Evolutionary conservation across 2,888 invertebrate species (phyloP).

Genomic region (Elmis aenea): DNA sequence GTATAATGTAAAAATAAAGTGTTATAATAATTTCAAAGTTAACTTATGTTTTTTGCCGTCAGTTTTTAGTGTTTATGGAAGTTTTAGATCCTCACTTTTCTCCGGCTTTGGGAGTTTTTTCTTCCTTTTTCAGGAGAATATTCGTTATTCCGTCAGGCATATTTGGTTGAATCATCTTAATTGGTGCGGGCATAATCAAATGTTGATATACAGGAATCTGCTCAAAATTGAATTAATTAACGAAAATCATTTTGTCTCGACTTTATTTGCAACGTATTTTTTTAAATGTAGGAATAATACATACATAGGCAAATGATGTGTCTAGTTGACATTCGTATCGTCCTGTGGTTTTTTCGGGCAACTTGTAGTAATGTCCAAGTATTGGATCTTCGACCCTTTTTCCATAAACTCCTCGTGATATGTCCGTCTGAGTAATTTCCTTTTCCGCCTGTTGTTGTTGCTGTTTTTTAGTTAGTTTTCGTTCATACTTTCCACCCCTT

Average conservation of each 20-base stretch:
- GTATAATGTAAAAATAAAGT: no score
- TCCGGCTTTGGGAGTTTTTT: no score
- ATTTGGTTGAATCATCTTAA: conserved; percentile 51
- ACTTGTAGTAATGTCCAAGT: conserved; percentile 54
- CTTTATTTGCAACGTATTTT: no score
- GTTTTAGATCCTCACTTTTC: no score
- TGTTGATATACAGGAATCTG: conserved; percentile 68
- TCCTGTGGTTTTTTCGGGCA: conserved; percentile 52
- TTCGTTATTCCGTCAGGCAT: conserved; percentile 19
- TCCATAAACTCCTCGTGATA: conserved; percentile 52
- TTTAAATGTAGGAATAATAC: no score
- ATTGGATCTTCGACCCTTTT: conserved; percentile 52
- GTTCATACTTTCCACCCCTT: conserved; percentile 38
- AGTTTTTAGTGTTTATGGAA: no score
- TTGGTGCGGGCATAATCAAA: conserved; percentile 57
- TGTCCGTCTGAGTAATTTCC: conserved; percentile 37
- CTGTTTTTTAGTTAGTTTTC: conserved; percentile 50
- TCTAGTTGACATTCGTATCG: conserved; percentile 54
- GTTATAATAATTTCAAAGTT: no score
- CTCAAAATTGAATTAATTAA: not conserved
- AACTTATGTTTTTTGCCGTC: no score
- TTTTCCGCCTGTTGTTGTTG: conserved; percentile 50
- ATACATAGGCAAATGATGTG: conserved; percentile 55
- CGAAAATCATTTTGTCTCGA: not conserved
- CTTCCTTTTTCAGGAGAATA: no score